These are phyloP conservation scores for Lutraria lutraria DNA, from an alignment of 2,888 invertebrate species.

Conservation along the genomic window DNA sequence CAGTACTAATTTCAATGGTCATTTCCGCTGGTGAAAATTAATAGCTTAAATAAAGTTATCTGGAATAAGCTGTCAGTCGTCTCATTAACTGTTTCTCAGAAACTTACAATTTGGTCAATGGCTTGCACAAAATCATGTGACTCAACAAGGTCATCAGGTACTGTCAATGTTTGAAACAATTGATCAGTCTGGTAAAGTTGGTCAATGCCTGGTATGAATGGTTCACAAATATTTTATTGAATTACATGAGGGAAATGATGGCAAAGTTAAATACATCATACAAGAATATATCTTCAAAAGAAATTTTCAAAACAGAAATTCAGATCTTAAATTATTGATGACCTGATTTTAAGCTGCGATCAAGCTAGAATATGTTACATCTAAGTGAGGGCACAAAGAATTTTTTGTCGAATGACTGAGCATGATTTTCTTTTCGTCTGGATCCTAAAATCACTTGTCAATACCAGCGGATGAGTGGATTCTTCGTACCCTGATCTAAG, in stretches of 20 bases:
- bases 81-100: slow-evolving; percentile 4
- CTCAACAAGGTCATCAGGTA: slow-evolving; percentile 29
- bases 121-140: neutral
- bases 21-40: slow-evolving; percentile 61
- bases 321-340: too few species aligned
- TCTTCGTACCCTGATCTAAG: too few species aligned
- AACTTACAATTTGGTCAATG: slow-evolving; percentile 2
- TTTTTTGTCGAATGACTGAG: too few species aligned
- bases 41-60: slow-evolving; percentile 51
- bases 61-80: slow-evolving; percentile 33
- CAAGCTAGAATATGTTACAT: too few species aligned
- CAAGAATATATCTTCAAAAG: too few species aligned
- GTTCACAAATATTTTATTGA: neutral
- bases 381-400: too few species aligned
- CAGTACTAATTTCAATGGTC: slow-evolving; percentile 46
- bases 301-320: too few species aligned
- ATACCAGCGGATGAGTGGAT: too few species aligned
- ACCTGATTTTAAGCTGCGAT: too few species aligned
- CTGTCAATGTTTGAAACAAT: neutral
- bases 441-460: too few species aligned
- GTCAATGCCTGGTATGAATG: neutral
- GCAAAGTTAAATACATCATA: too few species aligned
- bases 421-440: too few species aligned
- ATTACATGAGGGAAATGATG: neutral
- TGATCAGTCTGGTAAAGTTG: neutral